Evolutionary conservation across 2,113 vertebrate genomes (phyloP).

Genomic region (Mola mola): DNA sequence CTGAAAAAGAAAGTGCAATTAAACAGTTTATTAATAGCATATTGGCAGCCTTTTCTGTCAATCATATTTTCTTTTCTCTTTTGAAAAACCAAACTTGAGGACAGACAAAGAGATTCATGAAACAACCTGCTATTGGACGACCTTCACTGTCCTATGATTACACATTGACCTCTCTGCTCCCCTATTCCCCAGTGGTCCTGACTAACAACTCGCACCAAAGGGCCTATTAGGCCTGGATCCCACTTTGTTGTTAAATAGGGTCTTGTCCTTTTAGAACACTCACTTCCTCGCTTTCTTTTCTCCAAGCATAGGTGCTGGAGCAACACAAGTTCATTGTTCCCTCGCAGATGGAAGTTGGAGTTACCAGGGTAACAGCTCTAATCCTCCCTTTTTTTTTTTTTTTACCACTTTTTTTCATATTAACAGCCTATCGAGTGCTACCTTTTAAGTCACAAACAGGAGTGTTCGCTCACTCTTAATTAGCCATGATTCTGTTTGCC

Average conservation of each 20-base stretch:
- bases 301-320: constrained; percentile 93
- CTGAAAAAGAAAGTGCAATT: no score
- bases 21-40: no score
- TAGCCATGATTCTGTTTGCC: constrained; percentile 94
- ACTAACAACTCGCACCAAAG: constrained; percentile 89
- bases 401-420: constrained; percentile 95
- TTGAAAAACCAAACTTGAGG: constrained; percentile 25
- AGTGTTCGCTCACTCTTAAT: constrained; percentile 90
- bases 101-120: constrained; percentile 80
- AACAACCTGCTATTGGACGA: constrained; percentile 87
- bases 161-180: constrained; percentile 88
- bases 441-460: constrained; percentile 93
- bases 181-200: constrained; percentile 86
- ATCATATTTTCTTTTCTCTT: constrained; percentile 26
- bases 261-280: constrained; percentile 93
- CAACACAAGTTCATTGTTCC: constrained; percentile 98
- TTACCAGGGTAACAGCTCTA: constrained; percentile 99
- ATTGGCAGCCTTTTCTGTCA: constrained; percentile 6
- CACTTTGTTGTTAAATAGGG: constrained; percentile 93
- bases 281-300: constrained; percentile 81
- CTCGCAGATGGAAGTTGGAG: constrained; percentile 96
- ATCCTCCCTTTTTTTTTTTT: constrained; percentile 86
- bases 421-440: constrained; percentile 94
- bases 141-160: constrained; percentile 91
- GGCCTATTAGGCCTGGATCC: constrained; percentile 91